Percentiles rank a stretch among this genome's conserved stretches.
Conservation (phyloP, 2,888 invertebrate species). For the Mactromeris polynyma region DNA sequence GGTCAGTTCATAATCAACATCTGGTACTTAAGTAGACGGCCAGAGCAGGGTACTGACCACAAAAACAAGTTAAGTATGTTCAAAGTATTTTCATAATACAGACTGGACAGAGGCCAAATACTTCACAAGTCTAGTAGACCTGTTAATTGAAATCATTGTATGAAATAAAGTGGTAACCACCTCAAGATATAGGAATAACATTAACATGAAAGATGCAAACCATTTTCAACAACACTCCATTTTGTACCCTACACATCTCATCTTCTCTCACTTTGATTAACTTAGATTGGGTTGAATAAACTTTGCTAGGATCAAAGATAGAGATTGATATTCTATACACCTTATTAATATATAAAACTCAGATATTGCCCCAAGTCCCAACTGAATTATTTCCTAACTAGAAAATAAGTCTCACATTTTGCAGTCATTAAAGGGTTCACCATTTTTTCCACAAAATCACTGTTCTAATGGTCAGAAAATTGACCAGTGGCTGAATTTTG, state of each 20-base stretch:
- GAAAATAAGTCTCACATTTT: no score
- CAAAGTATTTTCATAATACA: neutral
- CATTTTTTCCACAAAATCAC: no score
- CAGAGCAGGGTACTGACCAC: no score
- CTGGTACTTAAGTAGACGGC: no score
- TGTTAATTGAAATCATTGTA: neutral
- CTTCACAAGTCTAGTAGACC: neutral
- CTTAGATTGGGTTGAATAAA: neutral
- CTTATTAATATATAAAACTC: no score
- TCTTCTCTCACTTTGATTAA: neutral
- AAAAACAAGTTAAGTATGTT: neutral
- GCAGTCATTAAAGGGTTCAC: no score
- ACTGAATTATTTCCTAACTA: no score
- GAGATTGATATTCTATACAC: neutral
- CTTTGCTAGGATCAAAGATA: neutral
- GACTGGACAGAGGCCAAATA: neutral
- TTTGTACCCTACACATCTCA: neutral
- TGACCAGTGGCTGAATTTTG: neutral
- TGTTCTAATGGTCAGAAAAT: neutral
- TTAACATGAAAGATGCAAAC: neutral
- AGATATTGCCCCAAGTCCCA: no score
- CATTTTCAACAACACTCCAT: neutral
- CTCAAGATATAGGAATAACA: neutral
- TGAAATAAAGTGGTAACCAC: neutral
- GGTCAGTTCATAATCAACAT: no score